Conservation (phyloP, 2,113 vertebrate genomes). For the Amblyopsis rosae region DNA sequence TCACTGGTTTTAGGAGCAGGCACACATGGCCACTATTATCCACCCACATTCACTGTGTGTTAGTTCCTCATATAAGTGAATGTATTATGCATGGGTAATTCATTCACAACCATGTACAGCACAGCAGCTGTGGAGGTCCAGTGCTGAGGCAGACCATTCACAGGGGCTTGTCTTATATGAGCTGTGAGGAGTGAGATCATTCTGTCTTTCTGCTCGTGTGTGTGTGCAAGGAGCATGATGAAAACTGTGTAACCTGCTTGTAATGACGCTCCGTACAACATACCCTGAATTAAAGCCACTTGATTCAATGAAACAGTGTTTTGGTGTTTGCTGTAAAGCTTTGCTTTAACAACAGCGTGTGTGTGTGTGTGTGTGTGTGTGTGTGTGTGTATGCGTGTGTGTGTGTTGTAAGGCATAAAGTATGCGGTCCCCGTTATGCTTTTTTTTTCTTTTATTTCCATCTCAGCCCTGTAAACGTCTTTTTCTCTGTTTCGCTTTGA, state of each 20-base stretch:
- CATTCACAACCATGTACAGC: neutral
- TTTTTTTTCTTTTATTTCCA: neutral
- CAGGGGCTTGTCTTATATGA: neutral
- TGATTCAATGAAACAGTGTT: too few relatives aligned
- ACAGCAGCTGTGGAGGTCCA: constrained; percentile 1
- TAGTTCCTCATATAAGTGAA: too few relatives aligned
- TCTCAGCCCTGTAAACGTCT: constrained; percentile 10
- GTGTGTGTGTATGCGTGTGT: too few relatives aligned
- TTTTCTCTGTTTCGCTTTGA: constrained; percentile 45
- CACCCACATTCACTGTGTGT: too few relatives aligned
- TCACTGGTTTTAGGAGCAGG: too few relatives aligned
- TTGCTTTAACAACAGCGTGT: too few relatives aligned
- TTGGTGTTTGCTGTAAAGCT: too few relatives aligned
- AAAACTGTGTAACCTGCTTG: too few relatives aligned
- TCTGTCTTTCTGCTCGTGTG: neutral
- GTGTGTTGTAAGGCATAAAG: neutral
- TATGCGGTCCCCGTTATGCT: neutral
- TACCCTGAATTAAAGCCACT: neutral
- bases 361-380: too few relatives aligned
- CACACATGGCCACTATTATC: too few relatives aligned
- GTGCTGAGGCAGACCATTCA: constrained; percentile 12
- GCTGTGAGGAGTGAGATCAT: neutral
- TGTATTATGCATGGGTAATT: too few relatives aligned
- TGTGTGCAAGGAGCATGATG: neutral
- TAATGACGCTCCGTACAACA: neutral